Conservation (phyloP, 2,113 vertebrate genomes). For the Passer domesticus region DNA sequence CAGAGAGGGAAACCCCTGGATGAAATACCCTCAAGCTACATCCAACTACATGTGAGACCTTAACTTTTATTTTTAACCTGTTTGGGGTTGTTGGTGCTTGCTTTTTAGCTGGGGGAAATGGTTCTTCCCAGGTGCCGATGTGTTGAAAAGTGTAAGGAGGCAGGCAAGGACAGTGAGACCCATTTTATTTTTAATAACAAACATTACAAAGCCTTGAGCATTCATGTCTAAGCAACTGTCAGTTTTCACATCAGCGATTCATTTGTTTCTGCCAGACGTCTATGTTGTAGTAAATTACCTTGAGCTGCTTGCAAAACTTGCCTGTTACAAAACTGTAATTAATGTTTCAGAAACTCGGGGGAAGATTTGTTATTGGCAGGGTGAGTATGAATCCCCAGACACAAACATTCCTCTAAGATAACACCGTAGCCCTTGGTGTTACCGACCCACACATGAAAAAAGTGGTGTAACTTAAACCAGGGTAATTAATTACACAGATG, state of each 20-base stretch:
- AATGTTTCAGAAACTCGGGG: not conserved
- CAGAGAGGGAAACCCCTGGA: not conserved
- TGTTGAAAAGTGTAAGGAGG: not conserved
- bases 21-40: not conserved
- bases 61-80: not conserved
- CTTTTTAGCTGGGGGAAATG: not conserved
- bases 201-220: not conserved
- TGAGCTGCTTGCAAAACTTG: slow-evolving; percentile 18
- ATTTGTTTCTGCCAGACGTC: not conserved
- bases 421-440: not conserved
- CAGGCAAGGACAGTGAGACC: not conserved
- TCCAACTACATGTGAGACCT: not conserved
- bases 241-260: not conserved
- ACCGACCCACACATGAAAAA: not conserved
- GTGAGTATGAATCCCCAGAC: not conserved
- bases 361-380: slow-evolving; percentile 17
- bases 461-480: not conserved
- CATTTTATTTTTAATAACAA: not conserved
- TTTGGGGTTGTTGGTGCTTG: not conserved
- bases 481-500: slow-evolving; percentile 10
- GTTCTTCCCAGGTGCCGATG: not conserved
- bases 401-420: slow-evolving; percentile 29
- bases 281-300: not conserved
- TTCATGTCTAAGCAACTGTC: not conserved
- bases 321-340: not conserved